Evolutionary conservation across 2,888 invertebrate genomes (phyloP).

Genomic region (Cosmopolites sordidus): DNA sequence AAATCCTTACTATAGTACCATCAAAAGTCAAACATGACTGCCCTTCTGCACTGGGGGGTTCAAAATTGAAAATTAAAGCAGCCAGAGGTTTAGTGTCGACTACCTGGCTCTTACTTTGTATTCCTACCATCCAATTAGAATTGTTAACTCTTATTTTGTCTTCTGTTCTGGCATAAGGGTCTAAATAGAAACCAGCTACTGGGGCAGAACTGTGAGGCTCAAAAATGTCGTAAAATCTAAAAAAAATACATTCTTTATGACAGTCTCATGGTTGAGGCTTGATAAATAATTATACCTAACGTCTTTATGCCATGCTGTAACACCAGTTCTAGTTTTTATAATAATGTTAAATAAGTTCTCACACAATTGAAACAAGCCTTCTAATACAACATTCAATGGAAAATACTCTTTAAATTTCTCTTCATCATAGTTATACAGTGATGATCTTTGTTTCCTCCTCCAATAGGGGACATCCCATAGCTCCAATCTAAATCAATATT

Average conservation of each 20-base stretch:
- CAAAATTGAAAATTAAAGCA: slow-evolving; percentile 80
- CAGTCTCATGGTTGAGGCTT: too few relatives aligned
- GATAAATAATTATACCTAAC: slow-evolving; percentile 50
- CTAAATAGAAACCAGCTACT: slow-evolving; percentile 80
- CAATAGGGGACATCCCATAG: slow-evolving; percentile 87
- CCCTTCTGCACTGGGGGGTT: slow-evolving; percentile 59
- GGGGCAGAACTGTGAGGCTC: slow-evolving; percentile 63
- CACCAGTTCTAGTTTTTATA: slow-evolving; percentile 62
- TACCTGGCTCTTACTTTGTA: slow-evolving; percentile 66
- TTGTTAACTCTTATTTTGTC: slow-evolving; percentile 60
- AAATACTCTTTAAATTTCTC: slow-evolving; percentile 75
- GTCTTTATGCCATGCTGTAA: slow-evolving; percentile 80
- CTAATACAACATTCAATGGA: slow-evolving; percentile 74
- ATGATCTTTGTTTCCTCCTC: slow-evolving; percentile 69
- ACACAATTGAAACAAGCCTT: slow-evolving; percentile 70
- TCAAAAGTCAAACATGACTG: slow-evolving; percentile 65
- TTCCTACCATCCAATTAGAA: slow-evolving; percentile 74
- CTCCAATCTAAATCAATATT: slow-evolving; percentile 52
- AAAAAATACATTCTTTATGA: too few relatives aligned
- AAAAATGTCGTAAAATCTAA: slow-evolving; percentile 69
- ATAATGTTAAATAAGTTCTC: slow-evolving; percentile 74
- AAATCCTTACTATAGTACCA: slow-evolving; percentile 14
- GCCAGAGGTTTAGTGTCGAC: slow-evolving; percentile 67
- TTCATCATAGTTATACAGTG: slow-evolving; percentile 62
- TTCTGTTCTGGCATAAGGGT: slow-evolving; percentile 68